phyloP scores from a whole-genome alignment of 2,888 invertebrate genomes.

The Sinopyrophorus schimmeli region DNA sequence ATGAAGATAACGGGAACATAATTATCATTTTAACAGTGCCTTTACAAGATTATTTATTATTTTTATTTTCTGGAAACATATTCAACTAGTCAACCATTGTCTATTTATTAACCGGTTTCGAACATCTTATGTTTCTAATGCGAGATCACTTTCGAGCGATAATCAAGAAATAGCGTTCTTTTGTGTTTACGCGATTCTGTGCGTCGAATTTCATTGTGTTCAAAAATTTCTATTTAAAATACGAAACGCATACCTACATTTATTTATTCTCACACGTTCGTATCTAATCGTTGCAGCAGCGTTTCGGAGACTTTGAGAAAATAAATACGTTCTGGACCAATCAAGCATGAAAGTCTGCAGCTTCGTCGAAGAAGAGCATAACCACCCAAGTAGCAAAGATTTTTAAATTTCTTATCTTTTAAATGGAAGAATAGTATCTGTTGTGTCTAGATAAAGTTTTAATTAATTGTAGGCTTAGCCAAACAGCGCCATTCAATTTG shows the following conservation, averaged over 20 bases:
- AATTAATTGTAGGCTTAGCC: slow-evolving; percentile 22
- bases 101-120: too few species aligned
- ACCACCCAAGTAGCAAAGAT: slow-evolving; percentile 26
- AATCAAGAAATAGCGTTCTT: too few species aligned
- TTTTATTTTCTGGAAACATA: background rate
- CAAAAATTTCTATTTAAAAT: slow-evolving; percentile 5
- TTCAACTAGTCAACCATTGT: too few species aligned
- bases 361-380: slow-evolving; percentile 12
- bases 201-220: background rate
- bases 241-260: background rate
- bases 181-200: background rate
- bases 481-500: slow-evolving; percentile 22
- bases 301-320: slow-evolving; percentile 4
- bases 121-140: too few species aligned
- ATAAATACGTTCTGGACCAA: slow-evolving; percentile 16
- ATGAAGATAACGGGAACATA: too few species aligned
- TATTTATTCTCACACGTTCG: slow-evolving; percentile 13
- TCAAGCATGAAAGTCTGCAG: slow-evolving; percentile 20
- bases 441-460: slow-evolving; percentile 16
- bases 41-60: background rate
- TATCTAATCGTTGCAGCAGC: slow-evolving; percentile 17
- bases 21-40: background rate
- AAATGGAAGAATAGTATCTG: slow-evolving; percentile 17
- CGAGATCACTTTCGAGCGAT: too few species aligned
- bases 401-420: slow-evolving; percentile 18